Base-by-base conservation (phyloP, 2,113 vertebrate species). In the Colius striatus region DNA sequence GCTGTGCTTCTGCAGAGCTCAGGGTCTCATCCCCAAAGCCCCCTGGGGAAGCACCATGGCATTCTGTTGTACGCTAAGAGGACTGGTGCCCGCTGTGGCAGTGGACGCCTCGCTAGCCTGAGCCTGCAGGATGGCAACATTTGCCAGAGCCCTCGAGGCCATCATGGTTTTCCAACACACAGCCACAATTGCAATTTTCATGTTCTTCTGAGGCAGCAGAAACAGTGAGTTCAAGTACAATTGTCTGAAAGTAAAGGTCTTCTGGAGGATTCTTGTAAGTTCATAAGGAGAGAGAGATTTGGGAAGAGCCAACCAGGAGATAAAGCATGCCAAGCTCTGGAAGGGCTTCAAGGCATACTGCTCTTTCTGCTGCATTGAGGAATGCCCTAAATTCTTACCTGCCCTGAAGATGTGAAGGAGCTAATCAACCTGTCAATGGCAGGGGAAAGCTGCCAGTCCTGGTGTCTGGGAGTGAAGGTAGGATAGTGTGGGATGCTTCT, bases 41-140 rank as follows among this genome's bases (percentile, higher is more conserved):
- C 43, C 2, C 53, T 21, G 26, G 19, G 29, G 41, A 66, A 55
- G 19, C 16, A 16, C 32, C 2, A 2, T 14, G 30, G n/a, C 38
- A 5, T 51, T 45, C 62, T 80, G 47, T 18, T 58, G 70, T 38
- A 26, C 0, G 0, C 11, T 1, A 17, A 12, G 83, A 12, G 83
- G 62, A 45, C 22, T 36, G 0, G 0, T 41, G 14, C 20, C 43
- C 18, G 15, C 6, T n/a, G 48, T 78, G n/a, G 43, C 36, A 38
- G 2, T 8, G 45, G 48, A 5, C 11, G 16, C n/a, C 50, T 63
- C 32, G n/a, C 66, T 61, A 70, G 34, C 36, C 47, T 38, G 36
- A 77, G 50, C 29, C 78, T 48, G 36, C 3, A 13, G 86, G 17
- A 14, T 15, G 29, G 36, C 66, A 85, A 13, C 19, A 38, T 22